Conservation (phyloP, 37 sponge, comb jelly and placozoan genomes). For the Crambe crambe region DNA sequence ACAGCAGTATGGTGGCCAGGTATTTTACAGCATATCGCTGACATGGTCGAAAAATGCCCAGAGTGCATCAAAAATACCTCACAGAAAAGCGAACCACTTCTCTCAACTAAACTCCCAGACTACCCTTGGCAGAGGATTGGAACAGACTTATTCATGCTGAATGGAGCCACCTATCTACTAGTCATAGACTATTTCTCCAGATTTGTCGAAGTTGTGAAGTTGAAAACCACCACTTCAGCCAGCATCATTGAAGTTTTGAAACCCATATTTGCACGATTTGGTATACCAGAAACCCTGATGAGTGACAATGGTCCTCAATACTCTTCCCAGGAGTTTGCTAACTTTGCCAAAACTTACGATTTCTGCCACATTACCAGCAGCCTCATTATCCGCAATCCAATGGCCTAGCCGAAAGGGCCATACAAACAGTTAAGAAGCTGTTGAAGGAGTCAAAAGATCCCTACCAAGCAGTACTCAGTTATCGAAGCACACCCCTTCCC, state of each 20-base stretch:
- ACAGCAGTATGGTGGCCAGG: constrained; percentile 57
- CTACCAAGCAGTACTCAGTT: constrained; percentile 19
- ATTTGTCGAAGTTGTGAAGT: constrained; percentile 26
- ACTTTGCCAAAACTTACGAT: constrained; percentile 37
- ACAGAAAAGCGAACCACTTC: constrained; percentile 14
- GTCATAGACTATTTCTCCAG: constrained; percentile 48
- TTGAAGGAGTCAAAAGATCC: constrained; percentile 28
- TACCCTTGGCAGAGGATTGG: constrained; percentile 52
- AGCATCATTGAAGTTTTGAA: constrained; percentile 30
- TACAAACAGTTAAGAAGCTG: constrained; percentile 43
- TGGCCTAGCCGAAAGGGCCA: constrained; percentile 40
- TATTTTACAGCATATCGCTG: constrained; percentile 10
- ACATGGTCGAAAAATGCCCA: constrained; percentile 8
- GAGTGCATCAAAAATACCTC: neutral
- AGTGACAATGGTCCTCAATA: constrained; percentile 67
- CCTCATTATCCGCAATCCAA: constrained; percentile 55
- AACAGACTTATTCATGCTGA: constrained; percentile 29
- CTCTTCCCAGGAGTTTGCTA: constrained; percentile 24
- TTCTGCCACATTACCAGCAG: constrained; percentile 59
- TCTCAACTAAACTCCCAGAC: constrained; percentile 32
- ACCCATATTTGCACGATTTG: constrained; percentile 26
- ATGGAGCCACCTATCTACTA: constrained; percentile 31
- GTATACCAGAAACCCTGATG: constrained; percentile 38
- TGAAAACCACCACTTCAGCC: constrained; percentile 22
- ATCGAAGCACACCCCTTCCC: constrained; percentile 48